Conservation (phyloP, 2,888 invertebrate genomes). For the Eupithecia vulgata region DNA sequence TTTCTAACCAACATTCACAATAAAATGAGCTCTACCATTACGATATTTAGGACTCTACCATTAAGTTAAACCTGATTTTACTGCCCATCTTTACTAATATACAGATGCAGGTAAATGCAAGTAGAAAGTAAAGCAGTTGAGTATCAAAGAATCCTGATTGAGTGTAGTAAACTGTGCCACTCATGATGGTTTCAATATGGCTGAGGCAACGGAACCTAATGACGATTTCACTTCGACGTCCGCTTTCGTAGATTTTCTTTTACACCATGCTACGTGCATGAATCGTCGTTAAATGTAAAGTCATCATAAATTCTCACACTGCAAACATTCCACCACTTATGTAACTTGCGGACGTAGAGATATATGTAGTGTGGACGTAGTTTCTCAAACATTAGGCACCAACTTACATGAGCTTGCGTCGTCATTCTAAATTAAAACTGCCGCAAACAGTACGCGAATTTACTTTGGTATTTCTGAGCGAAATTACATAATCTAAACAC, state of each 20-base stretch:
- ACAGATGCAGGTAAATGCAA: neutral
- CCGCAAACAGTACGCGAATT: constrained; percentile 19
- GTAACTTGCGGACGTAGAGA: constrained; percentile 43
- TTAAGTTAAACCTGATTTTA: neutral
- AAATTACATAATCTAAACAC: constrained; percentile 46
- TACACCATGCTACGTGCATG: constrained; percentile 36
- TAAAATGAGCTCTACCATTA: constrained; percentile 38
- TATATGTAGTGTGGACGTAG: constrained; percentile 37
- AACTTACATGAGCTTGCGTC: constrained; percentile 15
- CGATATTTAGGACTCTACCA: constrained; percentile 25
- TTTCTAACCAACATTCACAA: neutral
- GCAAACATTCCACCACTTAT: constrained; percentile 40
- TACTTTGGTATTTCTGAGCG: constrained; percentile 28
- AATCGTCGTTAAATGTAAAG: constrained; percentile 30
- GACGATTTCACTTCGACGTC: constrained; percentile 47
- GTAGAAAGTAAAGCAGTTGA: neutral
- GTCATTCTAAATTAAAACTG: constrained; percentile 20
- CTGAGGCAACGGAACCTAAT: constrained; percentile 42
- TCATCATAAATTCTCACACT: constrained; percentile 41
- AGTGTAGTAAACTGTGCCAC: constrained; percentile 20
- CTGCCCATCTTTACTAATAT: neutral
- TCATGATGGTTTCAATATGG: constrained; percentile 34
- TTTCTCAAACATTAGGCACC: constrained; percentile 29
- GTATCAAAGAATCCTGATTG: constrained; percentile 15
- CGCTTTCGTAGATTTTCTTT: constrained; percentile 48